These are phyloP conservation scores for Nematopogon swammerdamellus DNA, from an alignment of 2,888 invertebrate species.

Conservation along the genomic window DNA sequence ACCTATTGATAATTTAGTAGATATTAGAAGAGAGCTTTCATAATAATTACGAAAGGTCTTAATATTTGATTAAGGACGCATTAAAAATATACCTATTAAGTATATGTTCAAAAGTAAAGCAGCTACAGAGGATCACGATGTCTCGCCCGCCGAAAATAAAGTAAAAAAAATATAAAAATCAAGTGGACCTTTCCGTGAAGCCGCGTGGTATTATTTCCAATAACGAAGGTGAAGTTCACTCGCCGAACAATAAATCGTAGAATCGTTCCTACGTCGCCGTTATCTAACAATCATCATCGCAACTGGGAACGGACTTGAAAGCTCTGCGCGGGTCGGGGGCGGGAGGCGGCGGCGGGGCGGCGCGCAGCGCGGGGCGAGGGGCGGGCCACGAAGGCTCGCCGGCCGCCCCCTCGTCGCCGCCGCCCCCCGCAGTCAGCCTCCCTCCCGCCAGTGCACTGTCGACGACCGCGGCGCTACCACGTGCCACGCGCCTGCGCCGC, in stretches of 20 bases:
- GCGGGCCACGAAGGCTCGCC: conserved; percentile 19
- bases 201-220: not conserved
- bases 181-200: not conserved
- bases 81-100: no score
- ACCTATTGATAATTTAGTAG: no score
- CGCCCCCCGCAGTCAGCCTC: not conserved
- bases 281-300: conserved; percentile 51
- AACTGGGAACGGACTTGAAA: conserved; percentile 47
- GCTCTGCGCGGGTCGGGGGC: conserved; percentile 32
- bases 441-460: not conserved
- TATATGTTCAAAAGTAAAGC: no score
- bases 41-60: no score
- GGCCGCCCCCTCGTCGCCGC: conserved; percentile 38
- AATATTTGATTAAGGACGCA: no score
- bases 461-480: conserved; percentile 31
- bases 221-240: not conserved
- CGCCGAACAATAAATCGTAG: conserved; percentile 46
- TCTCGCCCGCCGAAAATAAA: no score
- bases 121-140: no score
- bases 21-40: no score
- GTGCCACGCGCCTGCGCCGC: conserved; percentile 24
- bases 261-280: conserved; percentile 37
- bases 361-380: conserved; percentile 34
- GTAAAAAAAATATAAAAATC: no score
- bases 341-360: conserved; percentile 24